Percentiles rank a stretch among this genome's conserved stretches.
phyloP scores from a whole-genome alignment of 2,113 vertebrate genomes.

The Sapayoa aenigma region DNA sequence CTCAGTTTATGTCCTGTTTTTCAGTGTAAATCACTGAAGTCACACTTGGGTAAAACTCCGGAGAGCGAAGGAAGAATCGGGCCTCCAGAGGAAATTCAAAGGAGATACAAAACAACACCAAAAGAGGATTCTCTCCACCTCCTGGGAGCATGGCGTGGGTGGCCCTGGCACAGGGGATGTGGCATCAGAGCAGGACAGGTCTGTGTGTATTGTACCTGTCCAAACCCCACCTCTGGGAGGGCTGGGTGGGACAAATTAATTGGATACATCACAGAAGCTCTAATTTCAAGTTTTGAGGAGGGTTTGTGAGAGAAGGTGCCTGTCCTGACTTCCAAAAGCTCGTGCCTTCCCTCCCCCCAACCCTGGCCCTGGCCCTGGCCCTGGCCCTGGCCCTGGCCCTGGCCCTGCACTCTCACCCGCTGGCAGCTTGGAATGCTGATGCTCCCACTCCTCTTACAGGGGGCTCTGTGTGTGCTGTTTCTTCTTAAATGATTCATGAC shows the following conservation, averaged over 20 bases:
- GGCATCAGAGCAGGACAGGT: neutral
- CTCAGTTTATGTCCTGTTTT: neutral
- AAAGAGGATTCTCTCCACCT: neutral
- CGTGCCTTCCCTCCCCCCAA: neutral
- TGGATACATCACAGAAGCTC: accelerated
- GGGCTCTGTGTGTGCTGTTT: slow-evolving; percentile 32
- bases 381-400: neutral
- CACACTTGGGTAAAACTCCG: neutral
- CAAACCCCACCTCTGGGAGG: neutral
- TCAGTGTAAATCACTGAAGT: neutral
- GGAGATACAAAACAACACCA: neutral
- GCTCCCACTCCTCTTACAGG: neutral
- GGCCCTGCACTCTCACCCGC: neutral
- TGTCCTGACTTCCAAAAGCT: neutral
- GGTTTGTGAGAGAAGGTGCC: neutral
- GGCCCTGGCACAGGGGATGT: neutral
- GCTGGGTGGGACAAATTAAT: neutral
- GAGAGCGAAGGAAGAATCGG: neutral
- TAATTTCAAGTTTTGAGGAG: neutral
- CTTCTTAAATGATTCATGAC: slow-evolving; percentile 64
- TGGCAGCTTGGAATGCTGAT: neutral
- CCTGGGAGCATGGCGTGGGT: neutral
- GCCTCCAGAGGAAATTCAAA: neutral
- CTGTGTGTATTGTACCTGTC: neutral
- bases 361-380: neutral